phyloP scores from a whole-genome alignment of 2,888 invertebrate species.

The Arge pagana region DNA sequence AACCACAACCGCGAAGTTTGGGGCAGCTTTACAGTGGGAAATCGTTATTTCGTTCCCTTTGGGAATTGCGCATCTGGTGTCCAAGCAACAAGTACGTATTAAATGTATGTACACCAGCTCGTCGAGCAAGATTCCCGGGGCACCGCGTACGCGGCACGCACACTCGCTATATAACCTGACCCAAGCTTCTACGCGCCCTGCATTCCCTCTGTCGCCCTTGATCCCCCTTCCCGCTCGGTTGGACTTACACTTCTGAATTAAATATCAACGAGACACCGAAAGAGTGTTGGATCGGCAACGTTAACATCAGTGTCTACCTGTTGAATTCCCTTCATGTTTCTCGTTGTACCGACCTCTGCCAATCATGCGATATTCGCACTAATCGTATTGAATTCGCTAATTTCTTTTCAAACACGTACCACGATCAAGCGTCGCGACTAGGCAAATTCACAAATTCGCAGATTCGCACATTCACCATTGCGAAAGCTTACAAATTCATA shows the following conservation, averaged over 20 bases:
- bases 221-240: slow-evolving; percentile 5
- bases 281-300: slow-evolving; percentile 13
- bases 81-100: slow-evolving; percentile 47
- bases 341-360: neutral
- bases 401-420: too few relatives aligned
- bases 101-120: slow-evolving; percentile 37
- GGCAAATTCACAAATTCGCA: too few relatives aligned
- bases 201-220: too few relatives aligned
- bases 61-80: slow-evolving; percentile 43
- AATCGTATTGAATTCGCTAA: too few relatives aligned
- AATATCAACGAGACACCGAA: slow-evolving; percentile 5
- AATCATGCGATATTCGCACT: too few relatives aligned
- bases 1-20: slow-evolving; percentile 40
- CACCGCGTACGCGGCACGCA: too few relatives aligned
- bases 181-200: slow-evolving; percentile 4
- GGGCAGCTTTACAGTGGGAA: slow-evolving; percentile 30
- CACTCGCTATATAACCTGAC: too few relatives aligned
- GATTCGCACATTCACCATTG: too few relatives aligned
- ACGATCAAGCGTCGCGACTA: too few relatives aligned
- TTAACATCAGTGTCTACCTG: slow-evolving; percentile 25
- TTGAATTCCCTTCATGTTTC: neutral
- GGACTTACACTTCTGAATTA: slow-evolving; percentile 14
- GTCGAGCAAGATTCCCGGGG: slow-evolving; percentile 41
- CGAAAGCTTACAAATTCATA: too few relatives aligned
- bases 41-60: slow-evolving; percentile 20